These are phyloP conservation scores for Pseudochirops cupreus DNA, from an alignment of 2,797 vertebrate genomes.

Conservation along the genomic window DNA sequence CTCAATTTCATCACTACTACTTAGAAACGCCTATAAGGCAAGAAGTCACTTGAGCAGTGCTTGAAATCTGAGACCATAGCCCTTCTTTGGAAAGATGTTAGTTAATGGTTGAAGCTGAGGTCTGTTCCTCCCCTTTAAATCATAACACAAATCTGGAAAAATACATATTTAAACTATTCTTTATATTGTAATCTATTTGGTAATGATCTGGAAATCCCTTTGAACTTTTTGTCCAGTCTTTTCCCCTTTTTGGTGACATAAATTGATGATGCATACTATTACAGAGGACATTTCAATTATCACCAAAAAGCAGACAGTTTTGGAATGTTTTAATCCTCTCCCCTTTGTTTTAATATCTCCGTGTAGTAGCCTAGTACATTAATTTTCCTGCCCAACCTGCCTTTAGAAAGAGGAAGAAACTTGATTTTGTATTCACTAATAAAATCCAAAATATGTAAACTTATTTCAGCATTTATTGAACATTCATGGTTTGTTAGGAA, in stretches of 20 bases:
- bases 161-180: constrained; percentile 1
- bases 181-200: constrained; percentile 70
- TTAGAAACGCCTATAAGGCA: neutral
- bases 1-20: neutral
- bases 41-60: neutral
- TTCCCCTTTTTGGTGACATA: constrained; percentile 60
- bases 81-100: constrained; percentile 38
- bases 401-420: neutral
- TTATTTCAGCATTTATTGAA: neutral
- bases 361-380: neutral
- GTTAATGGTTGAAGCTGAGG: constrained; percentile 53
- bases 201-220: constrained; percentile 59
- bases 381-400: neutral
- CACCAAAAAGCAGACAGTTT: constrained; percentile 44
- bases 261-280: constrained; percentile 40
- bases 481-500: neutral
- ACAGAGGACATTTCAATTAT: constrained; percentile 60
- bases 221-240: constrained; percentile 58
- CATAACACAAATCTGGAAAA: constrained; percentile 59
- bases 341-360: neutral
- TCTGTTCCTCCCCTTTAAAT: constrained; percentile 59
- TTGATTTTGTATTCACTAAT: neutral
- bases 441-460: neutral
- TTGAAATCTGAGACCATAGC: neutral
- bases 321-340: constrained; percentile 54